Percentiles rank a stretch among this genome's conserved stretches.
These are phyloP conservation scores for Drosophila pectinifera DNA, from an alignment of 1,140 invertebrate species.

Conservation along the genomic window DNA sequence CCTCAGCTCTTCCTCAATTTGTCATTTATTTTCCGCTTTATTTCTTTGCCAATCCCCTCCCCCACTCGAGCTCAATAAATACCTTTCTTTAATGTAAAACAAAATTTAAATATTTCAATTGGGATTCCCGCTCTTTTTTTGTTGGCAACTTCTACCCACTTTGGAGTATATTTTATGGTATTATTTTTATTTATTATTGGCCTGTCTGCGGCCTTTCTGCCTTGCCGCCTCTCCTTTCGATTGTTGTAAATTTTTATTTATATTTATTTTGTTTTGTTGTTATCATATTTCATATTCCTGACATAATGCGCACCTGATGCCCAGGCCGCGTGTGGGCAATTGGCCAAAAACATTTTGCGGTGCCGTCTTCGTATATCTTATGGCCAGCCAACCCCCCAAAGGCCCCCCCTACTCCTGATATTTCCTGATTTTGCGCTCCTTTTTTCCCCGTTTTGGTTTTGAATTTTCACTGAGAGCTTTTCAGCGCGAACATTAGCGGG, in stretches of 20 bases:
- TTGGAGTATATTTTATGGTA: constrained; percentile 46
- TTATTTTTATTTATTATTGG: constrained; percentile 55
- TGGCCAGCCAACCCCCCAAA: background rate
- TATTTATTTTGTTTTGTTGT: constrained; percentile 48
- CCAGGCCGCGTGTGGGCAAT: constrained; percentile 53
- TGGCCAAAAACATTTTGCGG: constrained; percentile 60
- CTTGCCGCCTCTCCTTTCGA: constrained; percentile 12
- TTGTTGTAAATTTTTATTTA: constrained; percentile 47
- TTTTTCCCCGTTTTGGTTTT: background rate
- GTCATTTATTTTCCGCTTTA: constrained; percentile 43
- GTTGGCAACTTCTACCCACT: constrained; percentile 47
- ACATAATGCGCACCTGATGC: constrained; percentile 80
- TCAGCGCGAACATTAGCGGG: constrained; percentile 76
- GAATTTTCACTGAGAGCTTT: constrained; percentile 33
- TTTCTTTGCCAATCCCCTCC: background rate
- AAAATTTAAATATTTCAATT: constrained; percentile 44
- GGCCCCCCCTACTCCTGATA: background rate
- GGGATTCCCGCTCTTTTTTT: constrained; percentile 4
- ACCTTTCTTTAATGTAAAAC: constrained; percentile 30
- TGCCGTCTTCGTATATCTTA: constrained; percentile 16
- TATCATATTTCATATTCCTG: constrained; percentile 74
- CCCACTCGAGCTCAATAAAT: constrained; percentile 21
- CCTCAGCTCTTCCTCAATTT: constrained; percentile 22
- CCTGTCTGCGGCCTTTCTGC: constrained; percentile 17
- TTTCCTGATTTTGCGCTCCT: background rate